These are phyloP conservation scores for Eurytoma adleriae DNA, from an alignment of 2,888 invertebrate species.

Conservation along the genomic window DNA sequence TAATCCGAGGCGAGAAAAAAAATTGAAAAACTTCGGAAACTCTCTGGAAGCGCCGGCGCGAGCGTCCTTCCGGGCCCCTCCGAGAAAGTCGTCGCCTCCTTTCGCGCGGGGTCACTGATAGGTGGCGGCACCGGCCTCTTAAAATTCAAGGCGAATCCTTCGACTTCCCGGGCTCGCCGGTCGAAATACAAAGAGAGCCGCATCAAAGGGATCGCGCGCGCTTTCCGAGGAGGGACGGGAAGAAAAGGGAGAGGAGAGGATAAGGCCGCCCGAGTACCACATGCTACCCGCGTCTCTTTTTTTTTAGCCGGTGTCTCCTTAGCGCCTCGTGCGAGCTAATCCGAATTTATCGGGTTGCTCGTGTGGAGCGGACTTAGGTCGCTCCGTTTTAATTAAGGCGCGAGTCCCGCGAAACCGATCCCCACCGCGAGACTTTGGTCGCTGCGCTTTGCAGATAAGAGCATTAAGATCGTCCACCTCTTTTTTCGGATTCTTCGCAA, in stretches of 20 bases:
- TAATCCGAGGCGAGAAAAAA: background rate
- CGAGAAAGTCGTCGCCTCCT: background rate
- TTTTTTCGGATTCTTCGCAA: background rate
- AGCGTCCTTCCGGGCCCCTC: background rate
- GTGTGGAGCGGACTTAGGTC: conserved; percentile 25
- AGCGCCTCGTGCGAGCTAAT: conserved; percentile 23
- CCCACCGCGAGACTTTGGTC: background rate
- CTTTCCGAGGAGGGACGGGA: conserved; percentile 8
- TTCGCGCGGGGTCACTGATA: conserved; percentile 68
- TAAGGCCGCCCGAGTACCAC: conserved; percentile 6
- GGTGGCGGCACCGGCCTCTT: conserved; percentile 67
- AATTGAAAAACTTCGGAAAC: background rate
- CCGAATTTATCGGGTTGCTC: conserved; percentile 36
- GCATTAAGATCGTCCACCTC: conserved; percentile 40
- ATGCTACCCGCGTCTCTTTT: conserved; percentile 6
- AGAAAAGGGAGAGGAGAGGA: background rate
- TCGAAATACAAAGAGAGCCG: conserved; percentile 5
- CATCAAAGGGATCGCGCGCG: conserved; percentile 8
- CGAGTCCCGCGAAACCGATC: conserved; percentile 8
- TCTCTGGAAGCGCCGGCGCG: background rate
- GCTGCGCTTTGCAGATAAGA: conserved; percentile 35
- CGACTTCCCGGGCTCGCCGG: conserved; percentile 21
- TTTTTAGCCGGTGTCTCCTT: background rate
- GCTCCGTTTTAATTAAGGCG: conserved; percentile 43
- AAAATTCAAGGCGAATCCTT: conserved; percentile 49